Evolutionary conservation across 2,113 vertebrate genomes (phyloP).

Genomic region (Carassius gibelio): DNA sequence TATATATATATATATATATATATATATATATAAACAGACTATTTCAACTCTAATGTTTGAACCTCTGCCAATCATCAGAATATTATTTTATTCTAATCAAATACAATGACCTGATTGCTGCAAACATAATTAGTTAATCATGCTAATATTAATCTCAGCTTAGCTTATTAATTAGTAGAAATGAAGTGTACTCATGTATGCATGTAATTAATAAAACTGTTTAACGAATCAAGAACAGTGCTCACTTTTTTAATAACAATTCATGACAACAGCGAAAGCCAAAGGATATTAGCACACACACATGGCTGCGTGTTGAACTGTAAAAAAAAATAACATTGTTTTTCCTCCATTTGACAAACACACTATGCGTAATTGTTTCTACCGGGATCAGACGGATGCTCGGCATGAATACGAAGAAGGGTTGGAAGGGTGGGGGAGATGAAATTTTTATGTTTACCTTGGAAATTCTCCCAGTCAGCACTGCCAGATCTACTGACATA

Average conservation of each 20-base stretch:
- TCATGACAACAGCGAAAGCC: neutral
- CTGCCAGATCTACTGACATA: slow-evolving; percentile 33
- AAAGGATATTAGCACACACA: neutral
- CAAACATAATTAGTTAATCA: slow-evolving; percentile 37
- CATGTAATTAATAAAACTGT: slow-evolving; percentile 26
- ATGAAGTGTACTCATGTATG: slow-evolving; percentile 5
- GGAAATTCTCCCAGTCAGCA: slow-evolving; percentile 42
- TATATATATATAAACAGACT: neutral
- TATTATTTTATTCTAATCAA: slow-evolving; percentile 28
- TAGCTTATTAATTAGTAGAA: slow-evolving; percentile 31
- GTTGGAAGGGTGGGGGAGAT: slow-evolving; percentile 7
- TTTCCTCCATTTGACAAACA: slow-evolving; percentile 19
- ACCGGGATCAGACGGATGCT: slow-evolving; percentile 24
- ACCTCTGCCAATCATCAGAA: neutral
- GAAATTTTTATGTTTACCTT: slow-evolving; percentile 43
- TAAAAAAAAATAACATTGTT: slow-evolving; percentile 16
- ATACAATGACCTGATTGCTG: slow-evolving; percentile 32
- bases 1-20: too few relatives aligned
- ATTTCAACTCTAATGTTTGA: neutral
- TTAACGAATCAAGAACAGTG: slow-evolving; percentile 6
- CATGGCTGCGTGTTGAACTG: slow-evolving; percentile 22
- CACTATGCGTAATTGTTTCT: slow-evolving; percentile 22
- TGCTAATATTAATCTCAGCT: slow-evolving; percentile 28
- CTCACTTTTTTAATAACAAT: slow-evolving; percentile 16
- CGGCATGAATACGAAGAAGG: neutral